Evolutionary conservation across 30 jellyfish, hydroid and myxozoan genomes (phyloP).

Genomic region (Rhopilema esculentum): DNA sequence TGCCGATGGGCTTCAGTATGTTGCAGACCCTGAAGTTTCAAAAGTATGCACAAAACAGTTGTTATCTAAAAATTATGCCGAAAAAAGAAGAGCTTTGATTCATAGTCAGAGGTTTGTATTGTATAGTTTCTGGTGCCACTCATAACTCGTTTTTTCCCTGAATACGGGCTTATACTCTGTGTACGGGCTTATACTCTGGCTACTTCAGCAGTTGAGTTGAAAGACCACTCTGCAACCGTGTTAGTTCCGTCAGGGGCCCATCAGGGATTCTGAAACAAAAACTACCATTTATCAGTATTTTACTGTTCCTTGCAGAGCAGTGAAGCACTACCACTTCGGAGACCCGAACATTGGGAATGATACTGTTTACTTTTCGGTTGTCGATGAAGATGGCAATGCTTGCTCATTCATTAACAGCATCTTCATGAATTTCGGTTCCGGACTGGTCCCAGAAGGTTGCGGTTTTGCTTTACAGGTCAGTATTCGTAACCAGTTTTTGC

Average conservation of each 20-base stretch:
- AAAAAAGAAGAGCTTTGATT: slow-evolving; percentile 46
- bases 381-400: slow-evolving; percentile 92
- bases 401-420: slow-evolving; percentile 93
- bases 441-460: slow-evolving; percentile 93
- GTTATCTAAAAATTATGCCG: slow-evolving; percentile 74
- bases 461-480: slow-evolving; percentile 91
- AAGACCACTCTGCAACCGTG: too few species aligned
- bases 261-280: too few species aligned
- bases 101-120: slow-evolving; percentile 37
- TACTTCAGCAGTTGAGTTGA: too few species aligned
- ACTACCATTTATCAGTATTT: too few species aligned
- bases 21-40: slow-evolving; percentile 71
- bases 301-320: slow-evolving; percentile 54
- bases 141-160: background rate
- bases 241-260: too few species aligned
- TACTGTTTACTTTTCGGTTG: slow-evolving; percentile 90
- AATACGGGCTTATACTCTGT: too few species aligned
- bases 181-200: too few species aligned
- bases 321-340: slow-evolving; percentile 62
- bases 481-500: background rate
- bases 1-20: slow-evolving; percentile 78
- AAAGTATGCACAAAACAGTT: slow-evolving; percentile 46
- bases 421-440: slow-evolving; percentile 79
- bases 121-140: background rate
- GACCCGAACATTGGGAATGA: slow-evolving; percentile 67